Evolutionary conservation across 2,113 vertebrate genomes (phyloP).

Genomic region (Leptosomus discolor): DNA sequence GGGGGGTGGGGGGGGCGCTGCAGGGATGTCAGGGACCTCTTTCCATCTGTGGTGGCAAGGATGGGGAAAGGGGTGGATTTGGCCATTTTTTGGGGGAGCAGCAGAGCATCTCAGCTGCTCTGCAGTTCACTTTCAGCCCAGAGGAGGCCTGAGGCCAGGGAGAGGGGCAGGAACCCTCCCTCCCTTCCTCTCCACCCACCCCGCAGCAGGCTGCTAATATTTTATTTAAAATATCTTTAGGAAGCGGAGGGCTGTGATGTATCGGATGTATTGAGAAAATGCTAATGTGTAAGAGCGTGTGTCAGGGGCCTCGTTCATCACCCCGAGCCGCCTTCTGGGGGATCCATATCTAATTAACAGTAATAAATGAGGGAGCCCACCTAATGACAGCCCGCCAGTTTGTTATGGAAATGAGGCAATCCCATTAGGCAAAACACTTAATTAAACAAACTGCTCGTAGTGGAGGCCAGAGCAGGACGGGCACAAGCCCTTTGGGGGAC

Average conservation of each 20-base stretch:
- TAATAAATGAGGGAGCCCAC: constrained; percentile 75
- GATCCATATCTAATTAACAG: constrained; percentile 84
- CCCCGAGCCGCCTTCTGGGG: constrained; percentile 68
- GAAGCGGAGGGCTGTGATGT: constrained; percentile 63
- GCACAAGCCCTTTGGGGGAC: background rate
- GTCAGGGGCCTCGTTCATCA: constrained; percentile 80
- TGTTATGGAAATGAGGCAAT: constrained; percentile 77
- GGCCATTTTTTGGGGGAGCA: background rate
- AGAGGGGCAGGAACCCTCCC: background rate
- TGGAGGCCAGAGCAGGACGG: background rate
- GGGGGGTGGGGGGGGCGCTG: background rate
- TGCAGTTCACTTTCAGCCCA: background rate
- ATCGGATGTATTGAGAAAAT: constrained; percentile 78
- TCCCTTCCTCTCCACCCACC: background rate
- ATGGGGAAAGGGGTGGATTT: background rate
- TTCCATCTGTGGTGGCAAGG: background rate
- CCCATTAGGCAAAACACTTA: constrained; percentile 77
- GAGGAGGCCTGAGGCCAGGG: background rate
- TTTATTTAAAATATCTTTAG: constrained; percentile 72
- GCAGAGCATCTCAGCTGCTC: background rate
- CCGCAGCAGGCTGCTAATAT: constrained; percentile 57
- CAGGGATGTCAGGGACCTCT: background rate
- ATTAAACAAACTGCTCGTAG: constrained; percentile 72
- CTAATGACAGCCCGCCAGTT: constrained; percentile 73
- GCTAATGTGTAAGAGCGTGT: constrained; percentile 76